These are phyloP conservation scores for Porites lutea DNA, from an alignment of 64 coral and sea anemone species.

Conservation along the genomic window DNA sequence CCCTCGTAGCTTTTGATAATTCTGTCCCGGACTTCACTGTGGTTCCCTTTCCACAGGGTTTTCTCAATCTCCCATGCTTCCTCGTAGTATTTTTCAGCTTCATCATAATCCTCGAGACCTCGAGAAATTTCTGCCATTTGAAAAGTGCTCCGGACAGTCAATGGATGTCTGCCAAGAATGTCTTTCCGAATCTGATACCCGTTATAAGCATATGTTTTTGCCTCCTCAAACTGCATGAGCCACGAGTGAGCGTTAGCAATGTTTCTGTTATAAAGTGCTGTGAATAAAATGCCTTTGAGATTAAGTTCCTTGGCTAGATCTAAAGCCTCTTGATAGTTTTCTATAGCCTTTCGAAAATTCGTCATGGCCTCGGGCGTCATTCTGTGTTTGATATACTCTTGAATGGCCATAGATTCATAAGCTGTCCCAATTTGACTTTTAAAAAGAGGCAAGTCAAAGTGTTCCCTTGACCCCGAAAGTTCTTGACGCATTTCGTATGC, in stretches of 20 bases:
- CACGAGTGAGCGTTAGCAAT: slow-evolving; percentile 43
- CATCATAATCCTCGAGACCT: neutral
- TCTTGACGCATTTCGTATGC: slow-evolving; percentile 42
- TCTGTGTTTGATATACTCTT: neutral
- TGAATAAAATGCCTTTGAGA: slow-evolving; percentile 18
- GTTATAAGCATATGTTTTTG: slow-evolving; percentile 23
- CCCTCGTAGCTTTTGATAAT: neutral
- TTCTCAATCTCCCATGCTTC: slow-evolving; percentile 48
- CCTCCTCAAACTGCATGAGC: slow-evolving; percentile 15
- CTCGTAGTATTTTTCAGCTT: slow-evolving; percentile 37
- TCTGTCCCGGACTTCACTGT: slow-evolving; percentile 17
- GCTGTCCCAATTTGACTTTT: slow-evolving; percentile 51
- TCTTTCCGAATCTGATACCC: slow-evolving; percentile 39
- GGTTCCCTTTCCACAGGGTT: neutral
- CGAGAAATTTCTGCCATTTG: slow-evolving; percentile 26
- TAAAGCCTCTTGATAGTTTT: slow-evolving; percentile 53
- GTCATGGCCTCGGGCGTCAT: neutral
- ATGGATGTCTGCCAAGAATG: slow-evolving; percentile 33
- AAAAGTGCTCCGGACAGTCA: slow-evolving; percentile 32
- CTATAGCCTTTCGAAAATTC: slow-evolving; percentile 20
- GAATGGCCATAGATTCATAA: slow-evolving; percentile 31
- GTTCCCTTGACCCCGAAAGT: slow-evolving; percentile 24
- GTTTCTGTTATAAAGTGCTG: slow-evolving; percentile 52
- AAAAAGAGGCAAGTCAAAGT: slow-evolving; percentile 51
- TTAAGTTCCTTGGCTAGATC: slow-evolving; percentile 42